Evolutionary conservation across 1,140 invertebrate species (phyloP).

Genomic region (Trachymyrmex septentrionalis): DNA sequence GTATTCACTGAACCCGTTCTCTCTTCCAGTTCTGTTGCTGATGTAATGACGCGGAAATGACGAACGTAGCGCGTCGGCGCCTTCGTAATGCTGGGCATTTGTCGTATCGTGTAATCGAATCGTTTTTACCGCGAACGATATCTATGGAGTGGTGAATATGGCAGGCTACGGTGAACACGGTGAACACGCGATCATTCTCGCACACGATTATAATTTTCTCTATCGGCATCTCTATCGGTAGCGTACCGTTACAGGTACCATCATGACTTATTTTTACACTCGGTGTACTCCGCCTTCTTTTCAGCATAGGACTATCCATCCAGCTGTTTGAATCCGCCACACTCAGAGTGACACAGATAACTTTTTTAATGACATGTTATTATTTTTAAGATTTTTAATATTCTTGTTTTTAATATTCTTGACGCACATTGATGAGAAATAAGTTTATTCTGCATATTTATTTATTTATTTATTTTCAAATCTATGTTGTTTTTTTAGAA

Average conservation of each 20-base stretch:
- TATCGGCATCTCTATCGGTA: slow-evolving; percentile 18
- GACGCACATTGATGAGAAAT: not conserved
- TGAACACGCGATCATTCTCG: slow-evolving; percentile 49
- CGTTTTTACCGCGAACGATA: slow-evolving; percentile 13
- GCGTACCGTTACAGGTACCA: slow-evolving; percentile 62
- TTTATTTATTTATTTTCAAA: slow-evolving; percentile 11
- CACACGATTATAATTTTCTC: slow-evolving; percentile 26
- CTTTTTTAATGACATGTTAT: slow-evolving; percentile 7
- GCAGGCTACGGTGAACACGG: slow-evolving; percentile 72
- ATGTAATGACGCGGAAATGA: slow-evolving; percentile 64
- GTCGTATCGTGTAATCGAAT: not conserved
- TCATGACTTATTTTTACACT: slow-evolving; percentile 9
- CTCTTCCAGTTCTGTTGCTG: slow-evolving; percentile 55
- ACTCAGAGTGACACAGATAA: not conserved
- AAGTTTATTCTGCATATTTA: not conserved
- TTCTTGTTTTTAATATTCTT: slow-evolving; percentile 16
- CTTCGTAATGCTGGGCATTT: slow-evolving; percentile 17
- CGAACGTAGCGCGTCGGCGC: slow-evolving; percentile 32
- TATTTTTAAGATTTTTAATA: slow-evolving; percentile 13
- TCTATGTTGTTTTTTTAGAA: slow-evolving; percentile 32
- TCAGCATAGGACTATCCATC: slow-evolving; percentile 33
- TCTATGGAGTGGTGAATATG: slow-evolving; percentile 77
- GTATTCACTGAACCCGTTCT: slow-evolving; percentile 83
- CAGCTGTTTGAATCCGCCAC: slow-evolving; percentile 37
- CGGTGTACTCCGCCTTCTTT: slow-evolving; percentile 35